Percentiles rank a stretch among this genome's conserved stretches.
Conservation (phyloP, 2,888 invertebrate genomes). For the Orthosia cruda region DNA sequence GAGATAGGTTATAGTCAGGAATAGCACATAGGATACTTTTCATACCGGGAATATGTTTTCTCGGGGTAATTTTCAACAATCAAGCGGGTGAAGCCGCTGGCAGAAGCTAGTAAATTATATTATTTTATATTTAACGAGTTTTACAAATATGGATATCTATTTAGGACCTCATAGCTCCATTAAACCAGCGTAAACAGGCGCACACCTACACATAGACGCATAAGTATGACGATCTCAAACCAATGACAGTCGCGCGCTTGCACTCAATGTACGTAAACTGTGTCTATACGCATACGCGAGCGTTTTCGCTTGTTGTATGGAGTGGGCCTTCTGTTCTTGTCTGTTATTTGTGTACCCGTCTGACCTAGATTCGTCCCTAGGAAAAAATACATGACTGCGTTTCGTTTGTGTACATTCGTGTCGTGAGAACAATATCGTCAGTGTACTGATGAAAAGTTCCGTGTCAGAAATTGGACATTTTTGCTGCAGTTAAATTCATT, state of each 20-base stretch:
- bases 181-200: too few species aligned
- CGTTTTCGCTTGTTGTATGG: not conserved
- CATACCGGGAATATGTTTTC: too few species aligned
- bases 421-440: slow-evolving; percentile 50
- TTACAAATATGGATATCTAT: too few species aligned
- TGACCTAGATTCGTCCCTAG: slow-evolving; percentile 45
- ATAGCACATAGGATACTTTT: too few species aligned
- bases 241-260: not conserved
- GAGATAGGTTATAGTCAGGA: too few species aligned
- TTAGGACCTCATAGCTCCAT: too few species aligned
- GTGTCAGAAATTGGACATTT: slow-evolving; percentile 35
- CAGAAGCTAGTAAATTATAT: too few species aligned
- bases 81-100: too few species aligned
- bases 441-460: slow-evolving; percentile 57
- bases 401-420: slow-evolving; percentile 57
- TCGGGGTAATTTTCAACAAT: too few species aligned
- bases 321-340: not conserved
- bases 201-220: too few species aligned
- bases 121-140: too few species aligned
- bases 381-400: slow-evolving; percentile 47
- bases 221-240: not conserved
- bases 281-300: not conserved
- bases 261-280: not conserved
- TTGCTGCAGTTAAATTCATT: slow-evolving; percentile 32
- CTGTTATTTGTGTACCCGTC: slow-evolving; percentile 6